A percentile compares a stretch with the other conserved stretches of the same genome.
These are phyloP conservation scores for Diaphora mendica DNA, from an alignment of 2,888 invertebrate species.

Conservation along the genomic window DNA sequence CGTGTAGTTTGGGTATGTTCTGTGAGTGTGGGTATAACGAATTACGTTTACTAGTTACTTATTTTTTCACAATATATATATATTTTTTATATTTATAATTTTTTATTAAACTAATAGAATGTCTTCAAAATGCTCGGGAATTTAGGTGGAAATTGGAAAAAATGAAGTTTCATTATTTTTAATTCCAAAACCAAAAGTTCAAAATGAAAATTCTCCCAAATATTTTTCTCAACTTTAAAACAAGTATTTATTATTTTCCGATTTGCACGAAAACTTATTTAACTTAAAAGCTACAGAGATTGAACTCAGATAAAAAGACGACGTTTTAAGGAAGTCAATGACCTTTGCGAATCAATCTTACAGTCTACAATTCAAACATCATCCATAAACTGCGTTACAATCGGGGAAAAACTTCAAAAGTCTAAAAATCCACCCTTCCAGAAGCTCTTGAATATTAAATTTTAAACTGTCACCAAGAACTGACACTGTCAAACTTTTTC, in stretches of 20 bases:
- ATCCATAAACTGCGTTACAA: constrained; percentile 9
- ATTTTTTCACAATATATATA: too few species aligned
- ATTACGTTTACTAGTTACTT: too few species aligned
- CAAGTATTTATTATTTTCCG: not conserved
- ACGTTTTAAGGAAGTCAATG: not conserved
- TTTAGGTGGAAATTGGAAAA: not conserved
- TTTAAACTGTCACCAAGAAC: constrained; percentile 74
- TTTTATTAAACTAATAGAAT: too few species aligned
- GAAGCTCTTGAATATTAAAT: constrained; percentile 73
- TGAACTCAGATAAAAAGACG: not conserved
- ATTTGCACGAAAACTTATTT: not conserved
- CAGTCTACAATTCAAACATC: not conserved
- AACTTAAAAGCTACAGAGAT: not conserved
- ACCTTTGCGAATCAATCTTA: not conserved
- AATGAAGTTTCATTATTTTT: too few species aligned
- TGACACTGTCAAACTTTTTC: constrained; percentile 83
- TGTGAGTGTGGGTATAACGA: too few species aligned
- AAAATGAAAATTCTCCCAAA: not conserved
- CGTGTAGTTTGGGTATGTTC: too few species aligned
- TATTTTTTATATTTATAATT: too few species aligned
- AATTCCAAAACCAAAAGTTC: too few species aligned
- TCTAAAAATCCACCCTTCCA: constrained; percentile 48
- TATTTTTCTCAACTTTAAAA: not conserved
- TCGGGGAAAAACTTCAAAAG: constrained; percentile 36
- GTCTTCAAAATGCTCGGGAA: too few species aligned